phyloP scores from a whole-genome alignment of 2,797 vertebrate genomes.

The Pterois miles region DNA sequence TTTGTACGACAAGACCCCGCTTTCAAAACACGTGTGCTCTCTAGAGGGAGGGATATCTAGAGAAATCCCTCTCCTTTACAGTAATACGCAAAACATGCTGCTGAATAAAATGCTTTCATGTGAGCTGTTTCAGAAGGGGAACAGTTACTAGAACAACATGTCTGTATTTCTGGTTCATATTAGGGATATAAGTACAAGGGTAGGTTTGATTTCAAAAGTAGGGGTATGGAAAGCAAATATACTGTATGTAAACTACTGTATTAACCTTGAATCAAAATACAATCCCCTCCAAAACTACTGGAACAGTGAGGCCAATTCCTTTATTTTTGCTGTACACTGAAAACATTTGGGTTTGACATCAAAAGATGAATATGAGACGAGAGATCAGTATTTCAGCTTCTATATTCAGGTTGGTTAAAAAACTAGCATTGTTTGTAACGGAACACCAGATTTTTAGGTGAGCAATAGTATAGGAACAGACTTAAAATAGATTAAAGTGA shows the following conservation, averaged over 20 bases:
- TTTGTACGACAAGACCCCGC: slow-evolving; percentile 20
- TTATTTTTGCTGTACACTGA: too few relatives aligned
- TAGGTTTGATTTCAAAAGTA: background rate
- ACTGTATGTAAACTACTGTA: background rate
- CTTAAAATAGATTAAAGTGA: too few relatives aligned
- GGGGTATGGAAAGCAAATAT: background rate
- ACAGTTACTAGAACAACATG: background rate
- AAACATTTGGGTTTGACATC: too few relatives aligned
- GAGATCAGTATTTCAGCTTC: too few relatives aligned
- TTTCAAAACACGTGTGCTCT: slow-evolving; percentile 9
- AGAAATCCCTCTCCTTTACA: background rate
- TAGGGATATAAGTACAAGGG: background rate
- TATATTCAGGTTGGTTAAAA: too few relatives aligned
- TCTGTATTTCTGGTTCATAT: background rate
- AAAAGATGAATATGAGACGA: too few relatives aligned
- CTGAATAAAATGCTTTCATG: slow-evolving; percentile 1
- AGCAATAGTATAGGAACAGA: too few relatives aligned
- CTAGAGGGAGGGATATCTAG: background rate
- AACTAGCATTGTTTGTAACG: too few relatives aligned
- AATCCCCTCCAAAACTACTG: too few relatives aligned
- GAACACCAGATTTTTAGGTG: too few relatives aligned
- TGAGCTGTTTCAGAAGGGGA: background rate
- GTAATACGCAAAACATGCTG: background rate
- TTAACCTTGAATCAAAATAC: background rate
- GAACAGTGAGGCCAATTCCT: too few relatives aligned